These are phyloP conservation scores for Cephalotes varians DNA, from an alignment of 2,888 invertebrate species.

Conservation along the genomic window DNA sequence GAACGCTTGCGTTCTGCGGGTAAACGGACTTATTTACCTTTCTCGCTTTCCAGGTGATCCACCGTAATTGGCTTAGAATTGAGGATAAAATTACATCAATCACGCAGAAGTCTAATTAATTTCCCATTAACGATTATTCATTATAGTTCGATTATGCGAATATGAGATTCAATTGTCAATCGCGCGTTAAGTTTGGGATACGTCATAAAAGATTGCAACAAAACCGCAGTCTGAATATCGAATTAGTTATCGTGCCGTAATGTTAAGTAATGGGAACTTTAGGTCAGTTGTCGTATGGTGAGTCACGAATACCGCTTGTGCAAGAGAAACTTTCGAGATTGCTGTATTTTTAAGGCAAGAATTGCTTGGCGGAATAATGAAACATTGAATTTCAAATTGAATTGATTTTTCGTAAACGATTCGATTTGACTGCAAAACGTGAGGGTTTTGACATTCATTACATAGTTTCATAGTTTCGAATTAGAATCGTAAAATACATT, in stretches of 20 bases:
- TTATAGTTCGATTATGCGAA: background rate
- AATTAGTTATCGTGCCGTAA: background rate
- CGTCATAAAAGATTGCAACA: background rate
- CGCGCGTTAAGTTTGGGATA: background rate
- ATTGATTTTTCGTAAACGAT: background rate
- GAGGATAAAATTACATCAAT: slow-evolving; percentile 57
- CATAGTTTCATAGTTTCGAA: background rate
- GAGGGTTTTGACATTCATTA: background rate
- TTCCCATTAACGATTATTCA: slow-evolving; percentile 47
- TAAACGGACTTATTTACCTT: slow-evolving; percentile 64
- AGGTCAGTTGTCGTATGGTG: background rate
- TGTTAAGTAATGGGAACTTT: background rate
- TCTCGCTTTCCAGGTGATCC: slow-evolving; percentile 50
- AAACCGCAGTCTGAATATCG: background rate
- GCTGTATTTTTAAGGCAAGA: background rate
- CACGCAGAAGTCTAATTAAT: slow-evolving; percentile 61
- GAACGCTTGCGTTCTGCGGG: slow-evolving; percentile 58
- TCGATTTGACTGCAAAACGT: background rate
- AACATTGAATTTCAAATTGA: background rate
- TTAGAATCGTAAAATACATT: too few species aligned
- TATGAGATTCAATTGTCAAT: background rate
- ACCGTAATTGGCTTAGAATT: slow-evolving; percentile 26
- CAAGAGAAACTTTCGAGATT: too few species aligned
- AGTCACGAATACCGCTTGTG: background rate
- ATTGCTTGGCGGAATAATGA: background rate